A percentile compares a stretch with the other conserved stretches of the same genome.
Conservation (phyloP, 1,140 invertebrate species). For the Episyrphus balteatus region DNA sequence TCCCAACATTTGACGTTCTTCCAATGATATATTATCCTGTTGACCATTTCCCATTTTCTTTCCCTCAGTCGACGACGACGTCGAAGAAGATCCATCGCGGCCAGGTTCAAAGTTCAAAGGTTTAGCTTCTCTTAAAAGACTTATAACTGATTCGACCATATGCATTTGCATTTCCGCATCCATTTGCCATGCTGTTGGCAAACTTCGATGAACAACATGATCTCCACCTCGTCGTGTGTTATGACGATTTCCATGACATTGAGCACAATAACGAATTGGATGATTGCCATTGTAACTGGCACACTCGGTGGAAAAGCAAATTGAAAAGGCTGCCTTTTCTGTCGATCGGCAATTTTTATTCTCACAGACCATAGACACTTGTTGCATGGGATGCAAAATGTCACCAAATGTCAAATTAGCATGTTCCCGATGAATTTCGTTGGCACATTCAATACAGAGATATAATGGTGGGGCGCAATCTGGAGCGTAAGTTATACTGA, state of each 20-base stretch:
- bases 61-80: slow-evolving; percentile 9
- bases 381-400: slow-evolving; percentile 87
- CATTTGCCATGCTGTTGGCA: slow-evolving; percentile 78
- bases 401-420: slow-evolving; percentile 80
- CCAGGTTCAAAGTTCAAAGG: slow-evolving; percentile 54
- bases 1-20: slow-evolving; percentile 82
- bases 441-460: slow-evolving; percentile 92
- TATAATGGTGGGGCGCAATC: slow-evolving; percentile 89
- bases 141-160: slow-evolving; percentile 92
- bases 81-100: slow-evolving; percentile 17
- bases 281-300: slow-evolving; percentile 91
- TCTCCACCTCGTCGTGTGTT: slow-evolving; percentile 73
- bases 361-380: slow-evolving; percentile 89
- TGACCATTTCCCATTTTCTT: slow-evolving; percentile 26
- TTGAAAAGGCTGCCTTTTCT: slow-evolving; percentile 88
- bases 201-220: slow-evolving; percentile 79
- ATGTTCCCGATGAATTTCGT: slow-evolving; percentile 74
- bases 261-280: slow-evolving; percentile 87
- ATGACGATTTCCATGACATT: slow-evolving; percentile 81
- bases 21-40: slow-evolving; percentile 51
- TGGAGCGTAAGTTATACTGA: slow-evolving; percentile 68
- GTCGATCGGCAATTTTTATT: slow-evolving; percentile 93
- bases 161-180: slow-evolving; percentile 84
- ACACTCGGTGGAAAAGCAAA: slow-evolving; percentile 95
- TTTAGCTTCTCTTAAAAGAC: slow-evolving; percentile 70